Evolutionary conservation across 2,888 invertebrate species (phyloP).

Genomic region (Ptychoptera albimana): DNA sequence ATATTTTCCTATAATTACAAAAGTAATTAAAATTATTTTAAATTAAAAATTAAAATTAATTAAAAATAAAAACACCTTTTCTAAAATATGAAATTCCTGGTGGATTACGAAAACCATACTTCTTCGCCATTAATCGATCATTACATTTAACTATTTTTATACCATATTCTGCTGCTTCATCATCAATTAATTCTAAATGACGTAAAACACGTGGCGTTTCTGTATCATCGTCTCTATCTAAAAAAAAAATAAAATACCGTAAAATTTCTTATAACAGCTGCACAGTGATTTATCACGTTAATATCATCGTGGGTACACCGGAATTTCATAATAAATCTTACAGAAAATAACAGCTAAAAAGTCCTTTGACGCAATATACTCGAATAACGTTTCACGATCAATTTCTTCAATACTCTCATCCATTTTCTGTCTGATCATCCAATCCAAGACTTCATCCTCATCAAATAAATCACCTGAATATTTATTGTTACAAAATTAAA

Average conservation of each 20-base stretch:
- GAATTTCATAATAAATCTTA: slow-evolving; percentile 37
- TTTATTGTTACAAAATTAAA: not conserved
- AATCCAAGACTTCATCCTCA: slow-evolving; percentile 69
- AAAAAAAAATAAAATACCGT: slow-evolving; percentile 6
- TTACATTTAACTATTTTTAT: slow-evolving; percentile 79
- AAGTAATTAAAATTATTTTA: not conserved
- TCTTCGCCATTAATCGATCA: slow-evolving; percentile 83
- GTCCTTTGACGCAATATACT: slow-evolving; percentile 78
- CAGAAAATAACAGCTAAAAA: slow-evolving; percentile 85
- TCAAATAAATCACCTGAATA: slow-evolving; percentile 51
- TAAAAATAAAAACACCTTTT: slow-evolving; percentile 40
- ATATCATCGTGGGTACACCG: not conserved
- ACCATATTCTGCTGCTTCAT: slow-evolving; percentile 82
- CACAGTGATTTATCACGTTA: not conserved
- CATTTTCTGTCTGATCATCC: slow-evolving; percentile 83
- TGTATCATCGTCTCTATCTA: slow-evolving; percentile 69
- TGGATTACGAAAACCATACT: slow-evolving; percentile 76
- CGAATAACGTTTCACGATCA: slow-evolving; percentile 61
- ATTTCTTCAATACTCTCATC: slow-evolving; percentile 86
- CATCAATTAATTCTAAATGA: slow-evolving; percentile 79
- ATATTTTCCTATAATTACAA: slow-evolving; percentile 38
- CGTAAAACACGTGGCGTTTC: slow-evolving; percentile 65
- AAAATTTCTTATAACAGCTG: not conserved
- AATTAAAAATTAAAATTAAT: not conserved
- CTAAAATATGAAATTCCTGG: slow-evolving; percentile 85